A percentile compares a stretch with the other conserved stretches of the same genome.
These are phyloP conservation scores for Lepisosteus oculatus DNA, from an alignment of 2,113 vertebrate genomes.

Conservation along the genomic window DNA sequence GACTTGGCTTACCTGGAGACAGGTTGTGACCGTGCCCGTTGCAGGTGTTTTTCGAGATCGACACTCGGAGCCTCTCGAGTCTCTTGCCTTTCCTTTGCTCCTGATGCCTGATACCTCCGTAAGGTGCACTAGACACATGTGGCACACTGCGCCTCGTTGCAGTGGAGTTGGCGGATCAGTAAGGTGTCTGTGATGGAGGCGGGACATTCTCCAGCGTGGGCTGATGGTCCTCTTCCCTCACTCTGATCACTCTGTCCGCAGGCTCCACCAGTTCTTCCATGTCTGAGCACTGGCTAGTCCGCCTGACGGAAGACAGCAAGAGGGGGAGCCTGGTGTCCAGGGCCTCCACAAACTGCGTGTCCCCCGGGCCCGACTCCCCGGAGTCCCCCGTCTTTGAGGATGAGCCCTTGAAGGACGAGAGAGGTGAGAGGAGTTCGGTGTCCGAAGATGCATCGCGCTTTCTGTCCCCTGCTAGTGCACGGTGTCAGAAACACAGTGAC, in stretches of 20 bases:
- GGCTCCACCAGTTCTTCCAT: constrained; percentile 77
- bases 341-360: constrained; percentile 53
- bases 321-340: constrained; percentile 62
- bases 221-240: background rate
- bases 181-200: no score
- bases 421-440: constrained; percentile 51
- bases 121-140: no score
- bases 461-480: no score
- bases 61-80: background rate
- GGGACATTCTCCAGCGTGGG: no score
- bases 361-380: constrained; percentile 52
- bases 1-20: no score
- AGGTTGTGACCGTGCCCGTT: no score
- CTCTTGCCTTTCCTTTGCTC: background rate
- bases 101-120: no score
- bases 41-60: no score
- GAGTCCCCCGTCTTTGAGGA: constrained; percentile 60
- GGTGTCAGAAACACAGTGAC: background rate
- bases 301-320: constrained; percentile 62
- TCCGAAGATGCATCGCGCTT: background rate
- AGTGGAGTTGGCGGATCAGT: no score
- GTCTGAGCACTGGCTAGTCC: constrained; percentile 82
- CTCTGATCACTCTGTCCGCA: constrained; percentile 31
- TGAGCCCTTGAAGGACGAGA: constrained; percentile 47
- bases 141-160: no score